Base-by-base conservation (phyloP, 2,888 invertebrate genomes). In the Sphecodes monilicornis region DNA sequence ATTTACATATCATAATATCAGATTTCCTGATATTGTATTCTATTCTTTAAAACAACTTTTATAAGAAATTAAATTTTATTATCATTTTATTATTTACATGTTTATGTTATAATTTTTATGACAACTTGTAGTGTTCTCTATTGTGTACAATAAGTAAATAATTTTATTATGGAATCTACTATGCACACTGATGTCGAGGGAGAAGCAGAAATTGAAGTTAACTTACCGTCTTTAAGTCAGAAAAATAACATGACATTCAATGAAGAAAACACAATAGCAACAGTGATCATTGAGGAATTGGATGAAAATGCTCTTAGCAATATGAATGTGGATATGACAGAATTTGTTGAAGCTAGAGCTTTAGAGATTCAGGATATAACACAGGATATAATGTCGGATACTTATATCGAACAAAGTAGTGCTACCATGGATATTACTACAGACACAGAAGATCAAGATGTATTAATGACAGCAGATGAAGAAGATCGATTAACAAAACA, bases 401-500 rank as follows among this genome's bases (percentile, higher is more conserved):
- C 66, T n/a, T 66, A 64, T 41, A 76, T 80, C 4, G 54, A 71
- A 16, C 80, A 76, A 46, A 72, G 32, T 29, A 69, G n/a, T 68
- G 32, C 78, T 22, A 39, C 18, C 26, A 69, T 79, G 32, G 86
- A 86, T 43, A 68, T 87, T 73, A 22, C 82, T 39, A 80, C 85
- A 6, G 93, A 93, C 43, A 50, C 82, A 10, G 93, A 93, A 72
- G 92, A 92, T 73, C 90, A 90, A 36, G 91, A 92, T 70, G 26
- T 88, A 3, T 70, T 86, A 26, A 82, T 91, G 73, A 89, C 89
- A 11, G 88, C 90, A 3, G 91, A 90, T 10, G 93, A 94, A 77
- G 93, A 94, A 84, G 92, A 94, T 84, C 74, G 85, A 78, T 93
- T 97, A 46, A 97, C 97, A 0, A 96, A 96, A 90, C 97, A 97